These are phyloP conservation scores for Polyommatus icarus DNA, from an alignment of 2,888 invertebrate species.

Conservation along the genomic window DNA sequence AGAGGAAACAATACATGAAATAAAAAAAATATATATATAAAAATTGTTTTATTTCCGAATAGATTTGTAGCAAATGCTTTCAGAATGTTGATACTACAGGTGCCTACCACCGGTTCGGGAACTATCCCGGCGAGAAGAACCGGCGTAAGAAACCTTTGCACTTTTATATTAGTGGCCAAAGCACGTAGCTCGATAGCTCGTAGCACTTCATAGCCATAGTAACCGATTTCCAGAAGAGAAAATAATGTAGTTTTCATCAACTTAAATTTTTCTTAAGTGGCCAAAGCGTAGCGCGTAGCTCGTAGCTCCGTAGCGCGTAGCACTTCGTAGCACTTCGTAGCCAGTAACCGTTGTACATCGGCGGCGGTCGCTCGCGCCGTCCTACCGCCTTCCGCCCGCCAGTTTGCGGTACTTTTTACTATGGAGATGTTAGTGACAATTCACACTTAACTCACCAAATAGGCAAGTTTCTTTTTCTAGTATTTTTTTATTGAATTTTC, in stretches of 20 bases:
- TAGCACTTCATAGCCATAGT: conserved; percentile 45
- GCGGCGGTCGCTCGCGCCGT: conserved; percentile 63
- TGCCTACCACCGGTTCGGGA: too few relatives aligned
- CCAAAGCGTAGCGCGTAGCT: background rate
- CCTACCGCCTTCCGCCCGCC: conserved; percentile 43
- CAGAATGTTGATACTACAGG: too few relatives aligned
- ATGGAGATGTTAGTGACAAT: conserved; percentile 28
- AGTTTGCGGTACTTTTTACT: conserved; percentile 35
- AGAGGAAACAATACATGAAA: background rate
- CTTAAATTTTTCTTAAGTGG: background rate
- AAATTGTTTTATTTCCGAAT: too few relatives aligned
- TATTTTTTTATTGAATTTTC: background rate
- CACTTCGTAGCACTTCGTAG: conserved; percentile 50
- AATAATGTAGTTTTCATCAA: conserved; percentile 2
- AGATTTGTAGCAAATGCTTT: too few relatives aligned
- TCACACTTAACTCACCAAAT: background rate
- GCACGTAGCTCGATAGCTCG: background rate
- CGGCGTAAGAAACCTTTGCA: too few relatives aligned
- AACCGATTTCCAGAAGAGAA: background rate
- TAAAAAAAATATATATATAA: too few relatives aligned
- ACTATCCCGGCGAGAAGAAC: too few relatives aligned
- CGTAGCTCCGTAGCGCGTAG: conserved; percentile 21
- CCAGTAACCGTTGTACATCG: conserved; percentile 49
- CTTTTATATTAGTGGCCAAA: background rate
- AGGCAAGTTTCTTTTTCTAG: conserved; percentile 25